Base-by-base conservation (phyloP, 2,888 invertebrate species). In the Drosophila lacicola region DNA sequence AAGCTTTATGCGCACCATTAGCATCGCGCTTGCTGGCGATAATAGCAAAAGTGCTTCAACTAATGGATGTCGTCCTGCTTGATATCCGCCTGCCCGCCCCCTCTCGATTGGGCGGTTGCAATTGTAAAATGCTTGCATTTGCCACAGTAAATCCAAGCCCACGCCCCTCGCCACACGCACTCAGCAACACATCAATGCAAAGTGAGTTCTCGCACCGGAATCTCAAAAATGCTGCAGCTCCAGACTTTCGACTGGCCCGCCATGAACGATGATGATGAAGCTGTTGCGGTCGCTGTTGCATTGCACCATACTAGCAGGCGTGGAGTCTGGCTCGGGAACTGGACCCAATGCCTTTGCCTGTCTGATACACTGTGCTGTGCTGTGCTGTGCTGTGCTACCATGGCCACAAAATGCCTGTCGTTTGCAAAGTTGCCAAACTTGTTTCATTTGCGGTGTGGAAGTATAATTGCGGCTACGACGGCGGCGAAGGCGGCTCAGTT, bases 401-500 rank as follows among this genome's bases (percentile, higher is more conserved):
- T 49, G 79, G 85, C 89, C 78, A 75, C 85, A 80, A 77, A 84
- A 77, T 83, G 85, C 82, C 82, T 78, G 88, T 78, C 82, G 85
- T 64, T 82, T 80, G 70, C 50, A 80, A 86, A 89, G 83, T 89
- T 86, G 89, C 86, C 82, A 86, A 86, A 86, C 86, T 86, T 85
- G 86, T 86, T 86, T 86, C 85, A 89, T 87, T 85, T 86, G 89
- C 84, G 87, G 87, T 81, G 87, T 81, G 72, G 72, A 86, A 77
- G 82, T 88, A 85, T 85, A 85, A 85, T 88, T 88, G 89, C 82
- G 85, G 76, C 78, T 51, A 58, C 63, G 60, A 69, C 62, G 62
- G 58, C 51, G 37, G 47, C 49, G 44, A 54, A 56, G 80, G 61
- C 67, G 62, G 60, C 74, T 49, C 57, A 37, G 55, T 58, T 54